Base-by-base conservation (phyloP, 2,797 vertebrate genomes). In the Melanogrammus aeglefinus region DNA sequence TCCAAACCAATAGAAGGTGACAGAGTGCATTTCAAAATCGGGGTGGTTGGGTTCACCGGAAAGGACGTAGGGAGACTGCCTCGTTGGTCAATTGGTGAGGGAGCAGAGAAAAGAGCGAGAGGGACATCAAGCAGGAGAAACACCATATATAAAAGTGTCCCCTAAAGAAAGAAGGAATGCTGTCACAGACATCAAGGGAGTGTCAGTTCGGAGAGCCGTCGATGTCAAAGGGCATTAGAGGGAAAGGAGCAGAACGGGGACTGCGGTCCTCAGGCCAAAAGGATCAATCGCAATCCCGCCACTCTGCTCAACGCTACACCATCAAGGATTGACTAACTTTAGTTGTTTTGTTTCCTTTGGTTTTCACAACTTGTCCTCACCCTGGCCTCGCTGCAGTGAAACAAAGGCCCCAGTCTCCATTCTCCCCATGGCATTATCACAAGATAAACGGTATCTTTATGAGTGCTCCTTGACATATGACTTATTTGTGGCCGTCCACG, bases 361-460 rank as follows among this genome's bases (percentile, higher is more conserved):
- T 66, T 66, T 8, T 66, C 24, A 66, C 57, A 66, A n/a, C n/a
- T 66, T 24, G 6, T 66, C n/a, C 73, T 8, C 77, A 80, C 71
- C 82, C 82, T 78, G 76, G 78, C 72, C 86, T 75, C 44, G 73
- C 89, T 80, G 80, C 87, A 89, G 83, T 0, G 29, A 63, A 86
- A 90, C 90, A 90, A 91, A 90, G 85, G 79, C 72, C 78, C 79
- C 79, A 75, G 80, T 90, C 82, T 86, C 85, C 77, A 75, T 80
- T 14, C 31, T 39, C 81, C 74, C 76, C 80, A 80, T 35, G 71
- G 74, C 76, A 76, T 85, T 78, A 74, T 0, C 21, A 1, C 81
- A 70, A 76, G 44, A 91, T 81, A 79, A 88, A 86, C 51, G 21
- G 9, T 12, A 31, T 77, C 79, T 83, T 63, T 78, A 29, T 79